phyloP scores from a whole-genome alignment of 1,140 invertebrate genomes.

The Drosophila kanapiae region DNA sequence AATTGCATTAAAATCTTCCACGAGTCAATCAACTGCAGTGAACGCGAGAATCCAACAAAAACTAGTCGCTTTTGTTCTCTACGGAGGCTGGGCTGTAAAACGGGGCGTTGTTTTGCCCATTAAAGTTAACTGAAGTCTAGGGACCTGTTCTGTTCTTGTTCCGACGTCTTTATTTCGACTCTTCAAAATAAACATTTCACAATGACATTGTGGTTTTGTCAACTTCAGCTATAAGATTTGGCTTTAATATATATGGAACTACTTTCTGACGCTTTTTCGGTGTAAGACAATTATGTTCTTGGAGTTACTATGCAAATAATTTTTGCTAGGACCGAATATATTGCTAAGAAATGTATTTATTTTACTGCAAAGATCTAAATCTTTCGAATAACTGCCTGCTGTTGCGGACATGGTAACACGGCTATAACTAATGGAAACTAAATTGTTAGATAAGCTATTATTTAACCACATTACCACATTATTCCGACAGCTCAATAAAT shows the following conservation, averaged over 20 bases:
- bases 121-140: conserved; percentile 13
- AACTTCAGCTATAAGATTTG: neutral
- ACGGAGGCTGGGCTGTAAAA: conserved; percentile 29
- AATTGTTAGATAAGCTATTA: too few relatives aligned
- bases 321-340: neutral
- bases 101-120: conserved; percentile 17
- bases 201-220: conserved; percentile 18
- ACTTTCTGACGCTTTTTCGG: neutral
- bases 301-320: neutral
- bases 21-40: conserved; percentile 64
- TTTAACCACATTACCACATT: too few relatives aligned
- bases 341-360: too few relatives aligned
- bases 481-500: too few relatives aligned
- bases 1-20: conserved; percentile 70
- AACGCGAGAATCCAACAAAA: neutral
- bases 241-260: conserved; percentile 23
- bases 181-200: conserved; percentile 8
- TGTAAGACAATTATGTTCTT: neutral
- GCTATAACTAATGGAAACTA: too few relatives aligned
- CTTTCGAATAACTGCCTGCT: too few relatives aligned
- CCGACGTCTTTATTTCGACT: neutral
- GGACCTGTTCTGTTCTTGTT: conserved; percentile 29
- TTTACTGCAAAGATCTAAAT: too few relatives aligned
- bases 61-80: conserved; percentile 44
- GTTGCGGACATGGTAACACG: too few relatives aligned